A percentile compares a stretch with the other conserved stretches of the same genome.
phyloP scores from a whole-genome alignment of 2,797 vertebrate species.

The Brachyalestes nurse region DNA sequence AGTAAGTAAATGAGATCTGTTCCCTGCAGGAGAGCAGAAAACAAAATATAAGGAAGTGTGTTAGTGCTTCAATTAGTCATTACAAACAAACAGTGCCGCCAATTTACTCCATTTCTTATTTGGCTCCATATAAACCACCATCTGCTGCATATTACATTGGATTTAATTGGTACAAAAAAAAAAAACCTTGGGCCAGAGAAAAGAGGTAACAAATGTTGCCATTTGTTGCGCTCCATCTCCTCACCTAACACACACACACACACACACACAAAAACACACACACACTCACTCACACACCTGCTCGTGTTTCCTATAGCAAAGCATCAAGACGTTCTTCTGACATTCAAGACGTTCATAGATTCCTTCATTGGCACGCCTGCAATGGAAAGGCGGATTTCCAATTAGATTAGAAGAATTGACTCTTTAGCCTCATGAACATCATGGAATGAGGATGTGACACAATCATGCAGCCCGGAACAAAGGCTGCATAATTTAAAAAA shows the following conservation, averaged over 20 bases:
- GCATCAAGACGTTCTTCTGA: not conserved
- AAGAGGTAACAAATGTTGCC: slow-evolving; percentile 24
- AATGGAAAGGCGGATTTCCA: slow-evolving; percentile 14
- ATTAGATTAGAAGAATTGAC: slow-evolving; percentile 31
- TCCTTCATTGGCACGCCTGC: slow-evolving; percentile 24
- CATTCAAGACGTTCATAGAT: slow-evolving; percentile 22
- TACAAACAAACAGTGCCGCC: slow-evolving; percentile 30
- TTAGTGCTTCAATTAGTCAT: slow-evolving; percentile 42
- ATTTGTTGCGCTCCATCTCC: not conserved
- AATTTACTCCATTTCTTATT: slow-evolving; percentile 34
- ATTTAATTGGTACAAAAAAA: slow-evolving; percentile 39
- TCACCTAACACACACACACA: not conserved
- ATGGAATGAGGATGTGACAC: slow-evolving; percentile 28
- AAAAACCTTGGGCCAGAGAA: not conserved
- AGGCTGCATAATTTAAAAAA: slow-evolving; percentile 34
- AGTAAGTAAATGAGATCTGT: slow-evolving; percentile 20
- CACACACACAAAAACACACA: too few relatives aligned
- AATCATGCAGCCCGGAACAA: slow-evolving; percentile 18
- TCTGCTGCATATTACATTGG: slow-evolving; percentile 47
- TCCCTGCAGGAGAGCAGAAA: slow-evolving; percentile 36
- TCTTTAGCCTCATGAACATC: slow-evolving; percentile 22
- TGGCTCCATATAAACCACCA: slow-evolving; percentile 36
- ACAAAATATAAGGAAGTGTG: slow-evolving; percentile 42
- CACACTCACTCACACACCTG: not conserved
- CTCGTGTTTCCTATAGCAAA: not conserved